Evolutionary conservation across 2,113 vertebrate genomes (phyloP).

Genomic region (Hiodon tergisus): DNA sequence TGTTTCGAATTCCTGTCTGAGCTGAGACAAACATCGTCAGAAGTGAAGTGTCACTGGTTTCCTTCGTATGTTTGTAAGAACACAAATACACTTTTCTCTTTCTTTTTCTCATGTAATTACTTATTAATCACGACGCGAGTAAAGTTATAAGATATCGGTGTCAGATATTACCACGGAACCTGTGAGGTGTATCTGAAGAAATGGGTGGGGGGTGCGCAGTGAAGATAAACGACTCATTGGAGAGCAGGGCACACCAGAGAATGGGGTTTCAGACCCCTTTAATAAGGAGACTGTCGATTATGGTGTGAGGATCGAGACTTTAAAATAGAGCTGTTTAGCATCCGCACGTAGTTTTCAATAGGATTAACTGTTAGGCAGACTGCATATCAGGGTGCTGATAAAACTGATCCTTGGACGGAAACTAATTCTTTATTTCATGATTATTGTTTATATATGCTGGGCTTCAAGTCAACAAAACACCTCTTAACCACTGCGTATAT

Average conservation of each 20-base stretch:
- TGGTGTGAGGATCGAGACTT: too few relatives aligned
- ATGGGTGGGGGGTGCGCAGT: neutral
- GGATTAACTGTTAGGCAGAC: too few relatives aligned
- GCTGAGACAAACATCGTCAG: neutral
- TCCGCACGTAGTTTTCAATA: too few relatives aligned
- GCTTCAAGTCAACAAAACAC: too few relatives aligned
- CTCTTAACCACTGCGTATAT: too few relatives aligned
- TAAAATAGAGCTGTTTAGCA: too few relatives aligned
- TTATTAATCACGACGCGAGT: neutral
- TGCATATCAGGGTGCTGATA: neutral
- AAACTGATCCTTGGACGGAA: neutral
- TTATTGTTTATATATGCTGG: too few relatives aligned
- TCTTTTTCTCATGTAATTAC: neutral
- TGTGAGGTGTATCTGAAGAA: neutral
- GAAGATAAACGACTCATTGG: neutral
- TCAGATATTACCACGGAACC: neutral
- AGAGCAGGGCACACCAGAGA: too few relatives aligned
- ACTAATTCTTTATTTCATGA: too few relatives aligned
- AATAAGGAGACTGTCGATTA: too few relatives aligned
- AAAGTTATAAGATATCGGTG: slow-evolving; percentile 4
- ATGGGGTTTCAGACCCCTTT: too few relatives aligned
- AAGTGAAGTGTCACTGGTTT: neutral
- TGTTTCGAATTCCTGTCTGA: neutral
- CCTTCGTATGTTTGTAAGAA: too few relatives aligned
- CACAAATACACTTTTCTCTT: neutral